These are phyloP conservation scores for Tetramorium parvispinum DNA, from an alignment of 1,140 invertebrate species.

Conservation along the genomic window DNA sequence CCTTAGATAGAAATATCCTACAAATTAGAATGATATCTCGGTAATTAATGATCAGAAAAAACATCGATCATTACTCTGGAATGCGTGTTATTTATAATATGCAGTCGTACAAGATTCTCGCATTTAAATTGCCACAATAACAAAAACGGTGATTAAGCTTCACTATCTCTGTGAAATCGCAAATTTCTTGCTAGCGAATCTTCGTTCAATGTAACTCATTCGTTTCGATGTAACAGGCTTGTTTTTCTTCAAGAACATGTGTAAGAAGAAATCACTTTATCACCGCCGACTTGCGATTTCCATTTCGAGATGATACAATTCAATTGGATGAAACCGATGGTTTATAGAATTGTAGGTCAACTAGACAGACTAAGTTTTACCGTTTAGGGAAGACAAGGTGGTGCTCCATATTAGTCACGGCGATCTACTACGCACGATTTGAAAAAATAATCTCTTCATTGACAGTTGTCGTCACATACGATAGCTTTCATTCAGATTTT, in stretches of 20 bases:
- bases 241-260: not conserved
- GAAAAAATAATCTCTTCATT: not conserved
- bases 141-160: not conserved
- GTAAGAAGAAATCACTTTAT: slow-evolving; percentile 40
- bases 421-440: not conserved
- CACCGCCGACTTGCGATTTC: not conserved
- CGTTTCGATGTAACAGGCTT: not conserved
- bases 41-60: slow-evolving; percentile 20
- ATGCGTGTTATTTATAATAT: not conserved
- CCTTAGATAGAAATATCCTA: not conserved
- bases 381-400: slow-evolving; percentile 22
- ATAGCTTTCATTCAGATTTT: not conserved
- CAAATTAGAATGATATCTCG: not conserved
- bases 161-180: not conserved
- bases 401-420: not conserved
- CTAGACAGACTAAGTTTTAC: not conserved
- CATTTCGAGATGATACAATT: slow-evolving; percentile 23
- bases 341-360: slow-evolving; percentile 18
- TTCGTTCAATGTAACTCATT: not conserved
- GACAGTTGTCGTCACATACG: not conserved
- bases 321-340: not conserved
- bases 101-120: slow-evolving; percentile 2
- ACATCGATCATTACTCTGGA: slow-evolving; percentile 13
- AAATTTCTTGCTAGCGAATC: not conserved
- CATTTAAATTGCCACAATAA: slow-evolving; percentile 1